Conservation (phyloP, 2,113 vertebrate genomes). For the Furnarius figulus region DNA sequence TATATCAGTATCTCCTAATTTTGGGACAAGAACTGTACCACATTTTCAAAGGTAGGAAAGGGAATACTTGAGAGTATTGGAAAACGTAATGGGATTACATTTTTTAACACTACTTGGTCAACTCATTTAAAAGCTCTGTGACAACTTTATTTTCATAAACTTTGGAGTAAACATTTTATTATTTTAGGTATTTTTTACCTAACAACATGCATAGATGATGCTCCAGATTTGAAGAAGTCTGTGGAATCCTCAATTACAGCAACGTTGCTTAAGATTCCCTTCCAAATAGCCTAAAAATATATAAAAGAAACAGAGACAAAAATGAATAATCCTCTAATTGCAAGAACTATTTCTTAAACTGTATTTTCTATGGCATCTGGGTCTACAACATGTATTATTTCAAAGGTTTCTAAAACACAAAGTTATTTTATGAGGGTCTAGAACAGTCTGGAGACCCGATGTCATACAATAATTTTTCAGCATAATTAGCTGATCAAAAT, state of each 20-base stretch:
- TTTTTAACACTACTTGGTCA: not conserved
- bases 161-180: not conserved
- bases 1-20: not conserved
- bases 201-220: slow-evolving; percentile 85
- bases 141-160: not conserved
- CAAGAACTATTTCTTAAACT: not conserved
- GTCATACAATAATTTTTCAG: not conserved
- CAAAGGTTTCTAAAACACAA: not conserved
- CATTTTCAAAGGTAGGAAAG: not conserved
- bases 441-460: not conserved
- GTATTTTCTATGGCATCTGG: not conserved
- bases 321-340: not conserved
- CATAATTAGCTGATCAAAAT: not conserved
- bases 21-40: not conserved
- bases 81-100: not conserved
- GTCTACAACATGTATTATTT: not conserved
- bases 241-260: slow-evolving; percentile 78
- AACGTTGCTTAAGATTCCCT: slow-evolving; percentile 82
- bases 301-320: not conserved
- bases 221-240: slow-evolving; percentile 88
- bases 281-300: slow-evolving; percentile 78
- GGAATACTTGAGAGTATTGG: not conserved
- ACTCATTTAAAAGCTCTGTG: not conserved
- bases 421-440: not conserved
- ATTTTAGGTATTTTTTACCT: slow-evolving; percentile 69